Evolutionary conservation across 1,140 invertebrate species (phyloP), one percentile per base, ranked within the genome.

Genomic region (Wiebesia pumilae): DNA sequence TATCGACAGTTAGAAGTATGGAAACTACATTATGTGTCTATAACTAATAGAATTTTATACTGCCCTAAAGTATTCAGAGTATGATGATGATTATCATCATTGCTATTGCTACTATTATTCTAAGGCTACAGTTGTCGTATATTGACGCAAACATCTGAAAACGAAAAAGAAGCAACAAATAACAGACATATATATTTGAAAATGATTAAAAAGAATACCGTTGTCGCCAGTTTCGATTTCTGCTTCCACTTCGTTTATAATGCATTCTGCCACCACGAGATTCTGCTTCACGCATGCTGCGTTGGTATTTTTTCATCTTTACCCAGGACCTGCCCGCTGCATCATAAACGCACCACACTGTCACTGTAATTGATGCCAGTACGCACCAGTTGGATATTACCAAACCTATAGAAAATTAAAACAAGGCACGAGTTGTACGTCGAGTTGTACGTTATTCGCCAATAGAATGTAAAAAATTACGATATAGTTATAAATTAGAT

Each of bases 291-390:
- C 96, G 95, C 95, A 98, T 95, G 73, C 97, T 97, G 67, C 97
- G 95, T 92, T 98, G 97, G 92, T 97, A 98, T 88, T 97, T 95
- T 92, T 98, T 98, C 97, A 98, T 98, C 94, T 98, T 98, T 0
- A 98, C 97, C 97, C 97, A 98, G n/a, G 97, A 97, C 40, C 97
- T 94, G 19, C 97, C 97, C 9, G 97, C 97, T 0, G 97, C 94
- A 93, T 98, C 97, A 92, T 97, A 98, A 27, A 97, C 97, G 92
- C 97, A 98, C 97, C 97, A 98, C 2, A 97, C 95, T 0, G 97
- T 97, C 81, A 97, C 95, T 47, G 97, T 89, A 33, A 97, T 95
- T 38, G 95, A 96, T 62, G 97, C 94, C 86, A 98, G 91, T 79
- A 98, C 95, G 82, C 95, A 95, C 95, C 96, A 97, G 90, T 97